A percentile compares a stretch with the other conserved stretches of the same genome.
phyloP scores from a whole-genome alignment of 2,113 vertebrate genomes.

The Varanus salvator region DNA sequence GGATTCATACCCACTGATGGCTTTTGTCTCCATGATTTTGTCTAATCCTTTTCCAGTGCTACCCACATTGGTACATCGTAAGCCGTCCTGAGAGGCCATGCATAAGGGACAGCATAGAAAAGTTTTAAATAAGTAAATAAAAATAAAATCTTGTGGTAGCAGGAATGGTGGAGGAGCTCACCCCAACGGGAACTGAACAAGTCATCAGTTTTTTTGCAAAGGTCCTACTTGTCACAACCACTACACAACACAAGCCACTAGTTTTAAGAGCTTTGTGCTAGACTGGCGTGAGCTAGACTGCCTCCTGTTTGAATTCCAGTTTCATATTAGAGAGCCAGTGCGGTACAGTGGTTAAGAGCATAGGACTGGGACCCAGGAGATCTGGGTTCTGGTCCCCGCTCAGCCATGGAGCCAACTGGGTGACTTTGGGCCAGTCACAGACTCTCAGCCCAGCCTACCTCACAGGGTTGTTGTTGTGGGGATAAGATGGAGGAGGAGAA shows the following conservation, averaged over 20 bases:
- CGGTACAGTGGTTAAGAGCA: too few species aligned
- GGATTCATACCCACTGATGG: background rate
- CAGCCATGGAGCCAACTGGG: too few species aligned
- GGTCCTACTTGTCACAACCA: background rate
- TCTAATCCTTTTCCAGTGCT: background rate
- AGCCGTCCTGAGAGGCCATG: too few species aligned
- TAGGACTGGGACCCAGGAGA: too few species aligned
- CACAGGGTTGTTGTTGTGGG: too few species aligned
- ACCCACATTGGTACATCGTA: background rate
- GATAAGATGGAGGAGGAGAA: too few species aligned
- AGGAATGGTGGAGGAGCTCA: background rate
- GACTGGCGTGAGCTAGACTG: background rate
- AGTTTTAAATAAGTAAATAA: too few species aligned
- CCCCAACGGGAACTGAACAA: background rate
- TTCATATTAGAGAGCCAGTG: conserved; percentile 1
- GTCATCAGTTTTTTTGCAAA: background rate
- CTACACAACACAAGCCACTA: background rate
- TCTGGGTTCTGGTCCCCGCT: too few species aligned
- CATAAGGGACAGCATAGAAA: too few species aligned
- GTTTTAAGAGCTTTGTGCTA: background rate
- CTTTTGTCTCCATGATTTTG: too few species aligned
- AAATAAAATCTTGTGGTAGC: background rate
- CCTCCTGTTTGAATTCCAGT: conserved; percentile 1
- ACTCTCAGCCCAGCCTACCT: too few species aligned
- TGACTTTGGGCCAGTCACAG: too few species aligned